phyloP scores from a whole-genome alignment of 2,888 invertebrate genomes.

The Tricholauxania praeusta region DNA sequence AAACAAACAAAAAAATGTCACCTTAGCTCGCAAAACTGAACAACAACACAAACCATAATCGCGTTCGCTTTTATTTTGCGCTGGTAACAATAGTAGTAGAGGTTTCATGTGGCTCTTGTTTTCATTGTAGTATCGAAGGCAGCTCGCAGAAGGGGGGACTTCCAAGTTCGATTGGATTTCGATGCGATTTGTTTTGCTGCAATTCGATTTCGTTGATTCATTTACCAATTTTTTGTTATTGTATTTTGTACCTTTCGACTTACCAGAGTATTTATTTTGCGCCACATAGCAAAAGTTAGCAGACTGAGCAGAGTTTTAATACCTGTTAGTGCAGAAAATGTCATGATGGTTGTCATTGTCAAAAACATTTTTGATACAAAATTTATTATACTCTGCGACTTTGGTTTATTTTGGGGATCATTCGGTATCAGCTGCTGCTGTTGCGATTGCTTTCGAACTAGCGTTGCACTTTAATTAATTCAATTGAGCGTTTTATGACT shows the following conservation, averaged over 20 bases:
- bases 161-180: slow-evolving; percentile 5
- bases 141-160: neutral
- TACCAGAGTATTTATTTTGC: neutral
- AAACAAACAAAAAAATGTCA: neutral
- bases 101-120: neutral
- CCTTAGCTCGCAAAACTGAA: neutral
- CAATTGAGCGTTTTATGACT: no score
- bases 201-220: slow-evolving; percentile 20
- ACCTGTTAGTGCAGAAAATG: neutral
- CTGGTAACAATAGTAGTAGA: slow-evolving; percentile 4
- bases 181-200: slow-evolving; percentile 12
- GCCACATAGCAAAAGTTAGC: slow-evolving; percentile 10
- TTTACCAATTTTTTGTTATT: neutral
- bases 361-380: slow-evolving; percentile 25
- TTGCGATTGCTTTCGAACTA: neutral
- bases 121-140: neutral
- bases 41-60: slow-evolving; percentile 21
- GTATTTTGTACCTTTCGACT: neutral
- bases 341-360: slow-evolving; percentile 25
- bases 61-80: slow-evolving; percentile 12
- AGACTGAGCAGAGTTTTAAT: neutral
- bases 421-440: slow-evolving; percentile 13
- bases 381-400: slow-evolving; percentile 24
- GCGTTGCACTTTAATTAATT: neutral
- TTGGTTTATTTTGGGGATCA: slow-evolving; percentile 23